Evolutionary conservation across 1,140 invertebrate species (phyloP).

Genomic region (Ips typographus): DNA sequence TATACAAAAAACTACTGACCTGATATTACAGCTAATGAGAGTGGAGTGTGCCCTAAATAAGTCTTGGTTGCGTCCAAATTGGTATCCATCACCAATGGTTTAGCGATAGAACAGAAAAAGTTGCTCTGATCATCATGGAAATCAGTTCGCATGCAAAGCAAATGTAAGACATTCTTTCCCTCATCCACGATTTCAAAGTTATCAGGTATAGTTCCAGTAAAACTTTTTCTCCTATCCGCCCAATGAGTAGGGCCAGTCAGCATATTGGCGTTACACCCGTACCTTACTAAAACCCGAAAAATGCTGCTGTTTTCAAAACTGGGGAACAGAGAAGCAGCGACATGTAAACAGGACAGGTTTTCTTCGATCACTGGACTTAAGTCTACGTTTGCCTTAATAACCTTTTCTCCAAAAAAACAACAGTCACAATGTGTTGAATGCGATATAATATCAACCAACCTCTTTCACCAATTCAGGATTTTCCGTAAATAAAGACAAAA

Average conservation of each 20-base stretch:
- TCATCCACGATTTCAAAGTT: constrained; percentile 27
- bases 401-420: not conserved
- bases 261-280: constrained; percentile 50
- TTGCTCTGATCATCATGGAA: constrained; percentile 34
- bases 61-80: constrained; percentile 30
- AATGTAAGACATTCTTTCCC: constrained; percentile 47
- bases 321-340: constrained; percentile 46
- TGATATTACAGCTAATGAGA: constrained; percentile 44
- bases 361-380: constrained; percentile 6
- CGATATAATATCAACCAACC: constrained; percentile 30
- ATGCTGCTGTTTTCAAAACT: constrained; percentile 49
- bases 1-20: not conserved
- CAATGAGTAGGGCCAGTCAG: constrained; percentile 40
- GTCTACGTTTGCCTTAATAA: constrained; percentile 17
- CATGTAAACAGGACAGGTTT: constrained; percentile 11
- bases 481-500: constrained; percentile 51
- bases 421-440: not conserved
- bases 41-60: constrained; percentile 46
- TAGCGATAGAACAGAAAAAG: constrained; percentile 29
- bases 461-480: constrained; percentile 48
- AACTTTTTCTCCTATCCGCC: constrained; percentile 33
- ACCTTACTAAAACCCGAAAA: constrained; percentile 49
- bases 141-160: constrained; percentile 44
- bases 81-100: constrained; percentile 30
- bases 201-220: constrained; percentile 33